phyloP scores from a whole-genome alignment of 2,113 vertebrate species.

The Scomber japonicus region DNA sequence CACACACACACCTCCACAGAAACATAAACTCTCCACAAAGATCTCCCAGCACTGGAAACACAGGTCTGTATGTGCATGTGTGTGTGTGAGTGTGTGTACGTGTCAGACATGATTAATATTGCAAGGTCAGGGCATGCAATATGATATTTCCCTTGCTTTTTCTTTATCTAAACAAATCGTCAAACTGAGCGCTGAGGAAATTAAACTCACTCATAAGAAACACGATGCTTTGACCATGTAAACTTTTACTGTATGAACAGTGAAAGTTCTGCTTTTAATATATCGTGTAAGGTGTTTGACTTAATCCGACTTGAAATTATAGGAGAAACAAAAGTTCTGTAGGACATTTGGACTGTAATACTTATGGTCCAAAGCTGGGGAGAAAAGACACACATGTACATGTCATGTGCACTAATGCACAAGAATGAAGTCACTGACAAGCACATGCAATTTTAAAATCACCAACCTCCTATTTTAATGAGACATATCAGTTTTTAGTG shows the following conservation, averaged over 20 bases:
- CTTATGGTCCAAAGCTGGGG: background rate
- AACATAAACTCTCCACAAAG: conserved; percentile 90
- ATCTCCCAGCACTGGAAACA: conserved; percentile 86
- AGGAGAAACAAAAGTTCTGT: background rate
- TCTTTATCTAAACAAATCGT: background rate
- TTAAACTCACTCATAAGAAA: background rate
- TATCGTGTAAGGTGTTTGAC: background rate
- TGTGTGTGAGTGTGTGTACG: background rate
- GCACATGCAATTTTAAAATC: background rate
- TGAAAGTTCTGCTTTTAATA: background rate
- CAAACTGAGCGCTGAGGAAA: background rate
- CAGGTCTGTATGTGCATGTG: conserved; percentile 62
- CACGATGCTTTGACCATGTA: background rate
- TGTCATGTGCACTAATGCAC: background rate
- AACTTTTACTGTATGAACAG: background rate
- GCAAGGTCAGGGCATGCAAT: background rate
- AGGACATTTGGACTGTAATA: background rate
- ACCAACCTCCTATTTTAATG: background rate
- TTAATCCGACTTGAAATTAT: background rate
- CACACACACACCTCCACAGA: conserved; percentile 88
- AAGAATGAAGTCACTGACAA: background rate
- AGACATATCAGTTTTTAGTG: too few species aligned
- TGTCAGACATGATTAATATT: background rate
- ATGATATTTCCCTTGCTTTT: background rate
- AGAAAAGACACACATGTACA: background rate